A percentile compares a stretch with the other conserved stretches of the same genome.
Conservation (phyloP, 2,888 invertebrate genomes). For the Callyntrura sp. region DNA sequence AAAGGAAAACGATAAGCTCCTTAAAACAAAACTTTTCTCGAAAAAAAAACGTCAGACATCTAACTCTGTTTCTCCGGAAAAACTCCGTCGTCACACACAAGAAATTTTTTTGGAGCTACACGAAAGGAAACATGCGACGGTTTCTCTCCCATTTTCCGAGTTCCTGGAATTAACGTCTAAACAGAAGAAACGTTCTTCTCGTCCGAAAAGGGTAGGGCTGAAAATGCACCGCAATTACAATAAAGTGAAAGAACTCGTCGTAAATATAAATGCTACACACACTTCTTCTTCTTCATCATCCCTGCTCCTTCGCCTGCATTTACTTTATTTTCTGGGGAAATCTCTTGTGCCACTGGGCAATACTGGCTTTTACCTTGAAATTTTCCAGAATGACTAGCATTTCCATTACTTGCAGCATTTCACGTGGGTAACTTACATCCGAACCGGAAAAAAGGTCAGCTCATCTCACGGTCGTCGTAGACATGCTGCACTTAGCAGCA, state of each 20-base stretch:
- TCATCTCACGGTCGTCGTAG: not conserved
- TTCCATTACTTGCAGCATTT: slow-evolving; percentile 26
- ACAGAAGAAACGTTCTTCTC: not conserved
- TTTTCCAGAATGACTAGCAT: not conserved
- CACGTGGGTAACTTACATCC: not conserved
- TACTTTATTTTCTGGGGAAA: not conserved
- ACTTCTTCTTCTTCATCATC: not conserved
- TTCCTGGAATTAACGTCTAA: not conserved
- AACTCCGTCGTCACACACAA: not conserved
- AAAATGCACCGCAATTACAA: slow-evolving; percentile 27
- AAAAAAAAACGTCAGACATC: not conserved
- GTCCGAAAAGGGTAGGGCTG: not conserved
- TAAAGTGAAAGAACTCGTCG: slow-evolving; percentile 9
- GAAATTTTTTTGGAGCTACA: not conserved
- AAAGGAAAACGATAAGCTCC: not conserved
- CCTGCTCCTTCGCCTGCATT: not conserved
- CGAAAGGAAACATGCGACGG: not conserved
- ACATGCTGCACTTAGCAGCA: slow-evolving; percentile 18
- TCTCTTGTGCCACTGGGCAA: not conserved
- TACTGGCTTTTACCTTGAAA: slow-evolving; percentile 27
- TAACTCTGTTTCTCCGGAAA: not conserved
- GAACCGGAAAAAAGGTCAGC: slow-evolving; percentile 35
- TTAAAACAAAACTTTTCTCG: not conserved
- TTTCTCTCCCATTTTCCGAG: not conserved
- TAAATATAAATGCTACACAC: slow-evolving; percentile 11